Base-by-base conservation (phyloP, 2,797 vertebrate species). In the Xiphophorus birchmanni region DNA sequence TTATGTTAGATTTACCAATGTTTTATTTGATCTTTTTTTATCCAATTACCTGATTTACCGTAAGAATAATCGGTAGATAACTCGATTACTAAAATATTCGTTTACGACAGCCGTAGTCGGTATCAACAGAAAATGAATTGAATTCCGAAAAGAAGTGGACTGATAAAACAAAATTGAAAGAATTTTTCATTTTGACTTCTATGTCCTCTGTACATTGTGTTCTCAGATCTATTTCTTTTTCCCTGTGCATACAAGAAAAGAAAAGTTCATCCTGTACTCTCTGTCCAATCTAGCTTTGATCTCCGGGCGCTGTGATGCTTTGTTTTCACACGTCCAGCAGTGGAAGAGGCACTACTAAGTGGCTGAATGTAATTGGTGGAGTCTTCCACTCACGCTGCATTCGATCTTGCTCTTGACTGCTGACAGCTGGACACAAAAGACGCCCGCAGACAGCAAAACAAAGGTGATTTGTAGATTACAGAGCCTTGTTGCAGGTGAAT, bases 391-490 rank as follows among this genome's bases (percentile, higher is more conserved):
- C 35, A 17, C 75, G 17, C 75, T 84, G 69, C 15, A 80, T 84
- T 85, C 86, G 87, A 92, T 65, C 15, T 83, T 81, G 80, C 84
- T 89, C 89, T 93, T 74, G 88, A 82, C 76, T 82, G 35, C 79
- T 77, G 87, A 84, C 89, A 90, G 87, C 87, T 91, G 89, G 87
- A 92, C 88, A 84, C 84, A 72, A 80, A 76, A 82, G 86, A 88
- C 54, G 42, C 84, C 87, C 81, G 81, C 85, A 85, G 86, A 90
- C 52, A 86, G 77, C 84, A 80, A 91, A 90, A 94, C 92, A 87
- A 91, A 91, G 81, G 80, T 89, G 89, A 91, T 91, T 92, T 90
- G 83, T 89, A 91, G 93, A 94, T 94, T 90, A 79, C 86, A 81
- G 78, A 52, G 37, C 42, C 60, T 76, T 77, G 78, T 86, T 87